phyloP scores from a whole-genome alignment of 1,140 invertebrate genomes.

The Bemisia tabaci region DNA sequence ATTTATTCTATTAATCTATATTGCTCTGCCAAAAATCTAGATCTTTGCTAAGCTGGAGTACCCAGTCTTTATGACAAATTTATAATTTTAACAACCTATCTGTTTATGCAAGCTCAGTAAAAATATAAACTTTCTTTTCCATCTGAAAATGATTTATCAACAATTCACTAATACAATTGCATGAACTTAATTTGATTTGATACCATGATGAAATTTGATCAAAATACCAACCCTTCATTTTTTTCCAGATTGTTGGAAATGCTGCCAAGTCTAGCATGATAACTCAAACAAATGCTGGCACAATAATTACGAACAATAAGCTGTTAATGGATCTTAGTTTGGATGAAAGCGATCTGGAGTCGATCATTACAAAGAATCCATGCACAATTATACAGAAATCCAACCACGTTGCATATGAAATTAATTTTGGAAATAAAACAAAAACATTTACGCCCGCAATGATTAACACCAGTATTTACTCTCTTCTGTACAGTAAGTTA shows the following conservation, averaged over 20 bases:
- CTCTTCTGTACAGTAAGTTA: neutral
- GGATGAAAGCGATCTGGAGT: neutral
- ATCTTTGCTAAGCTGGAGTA: too few relatives aligned
- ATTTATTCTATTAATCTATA: too few relatives aligned
- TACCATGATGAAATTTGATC: too few relatives aligned
- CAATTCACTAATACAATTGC: too few relatives aligned
- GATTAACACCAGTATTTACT: neutral
- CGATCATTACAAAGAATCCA: neutral
- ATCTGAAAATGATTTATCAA: too few relatives aligned
- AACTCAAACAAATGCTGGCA: neutral
- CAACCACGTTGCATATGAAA: neutral
- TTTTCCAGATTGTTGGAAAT: neutral
- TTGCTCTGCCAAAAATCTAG: too few relatives aligned
- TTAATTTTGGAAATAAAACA: neutral
- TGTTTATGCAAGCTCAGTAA: too few relatives aligned
- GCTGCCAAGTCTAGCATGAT: neutral
- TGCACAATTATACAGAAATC: neutral
- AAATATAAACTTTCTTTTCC: too few relatives aligned
- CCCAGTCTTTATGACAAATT: too few relatives aligned
- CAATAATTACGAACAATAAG: neutral
- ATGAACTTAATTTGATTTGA: too few relatives aligned
- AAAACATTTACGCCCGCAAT: neutral
- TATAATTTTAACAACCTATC: too few relatives aligned
- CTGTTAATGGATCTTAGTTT: neutral
- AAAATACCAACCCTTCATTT: too few relatives aligned